Evolutionary conservation across 2,797 vertebrate genomes (phyloP), one percentile per base, ranked within the genome.

Genomic region (Tenualosa ilisha): DNA sequence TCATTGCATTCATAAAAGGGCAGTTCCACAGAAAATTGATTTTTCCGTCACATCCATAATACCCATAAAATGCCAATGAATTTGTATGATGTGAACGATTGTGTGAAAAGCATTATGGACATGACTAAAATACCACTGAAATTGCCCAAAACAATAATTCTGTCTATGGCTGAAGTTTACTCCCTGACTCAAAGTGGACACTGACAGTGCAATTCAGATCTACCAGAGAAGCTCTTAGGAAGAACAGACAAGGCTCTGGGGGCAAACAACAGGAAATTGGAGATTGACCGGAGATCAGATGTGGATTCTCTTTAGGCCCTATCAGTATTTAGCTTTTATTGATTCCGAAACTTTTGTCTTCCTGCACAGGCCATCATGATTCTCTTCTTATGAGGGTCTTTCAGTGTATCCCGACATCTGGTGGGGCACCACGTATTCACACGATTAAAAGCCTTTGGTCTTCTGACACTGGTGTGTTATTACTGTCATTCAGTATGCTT

Each of bases 181-280:
- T 56, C 20, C 20, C 54, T 56, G 17, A 56, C 15, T 56, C 20
- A 20, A 22, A 56, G 54, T 20, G 54, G 20, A 56, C 54, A 22
- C 54, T 56, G 54, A 54, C 54, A 56, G 54, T 56, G 15, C 54
- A 22, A 22, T 56, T 56, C 13, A 54, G 53, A 72, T 37, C 65
- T 5, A 72, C 26, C 12, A 72, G 2, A 72, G 26, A 72, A 37
- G 65, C 12, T 37, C 7, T 17, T 43, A 31, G 15, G 40, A 11
- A 75, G 37, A 9, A 40, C 0, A 11, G 65, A 2, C 65, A 72
- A 15, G 26, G 3, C 65, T 37, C 12, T 31, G 4, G 26, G 26
- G 65, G 26, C 68, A 43, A 75, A 75, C 17, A 37, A 43, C 68
- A 75, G 68, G 68, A 75, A 75, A 75, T 75, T 75, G 68, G 37